These are phyloP conservation scores for Brachionus sp. DNA, from an alignment of 1,140 invertebrate genomes.

Conservation along the genomic window DNA sequence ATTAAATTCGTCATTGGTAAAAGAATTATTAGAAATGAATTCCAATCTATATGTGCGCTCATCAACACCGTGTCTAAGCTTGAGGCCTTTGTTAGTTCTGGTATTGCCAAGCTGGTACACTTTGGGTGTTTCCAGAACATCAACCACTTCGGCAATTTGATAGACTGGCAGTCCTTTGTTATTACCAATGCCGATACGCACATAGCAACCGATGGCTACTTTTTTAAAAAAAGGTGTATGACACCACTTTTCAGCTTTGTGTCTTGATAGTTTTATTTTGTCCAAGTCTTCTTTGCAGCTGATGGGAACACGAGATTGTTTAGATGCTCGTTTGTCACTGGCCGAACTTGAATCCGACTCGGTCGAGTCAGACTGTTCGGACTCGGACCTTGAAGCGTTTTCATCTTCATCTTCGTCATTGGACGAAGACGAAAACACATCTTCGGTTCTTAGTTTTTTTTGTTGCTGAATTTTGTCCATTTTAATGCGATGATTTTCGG, in stretches of 20 bases:
- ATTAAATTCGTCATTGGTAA: conserved; percentile 83
- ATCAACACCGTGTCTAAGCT: conserved; percentile 76
- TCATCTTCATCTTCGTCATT: conserved; percentile 45
- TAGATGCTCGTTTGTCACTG: conserved; percentile 37
- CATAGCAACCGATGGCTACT: conserved; percentile 86
- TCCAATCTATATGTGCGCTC: conserved; percentile 89
- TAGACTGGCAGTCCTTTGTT: conserved; percentile 80
- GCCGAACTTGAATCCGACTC: conserved; percentile 40
- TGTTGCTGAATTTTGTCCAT: conserved; percentile 30
- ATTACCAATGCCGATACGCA: conserved; percentile 89
- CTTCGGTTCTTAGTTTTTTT: conserved; percentile 40
- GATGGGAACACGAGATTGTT: conserved; percentile 61
- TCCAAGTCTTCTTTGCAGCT: conserved; percentile 76
- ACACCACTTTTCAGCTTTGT: conserved; percentile 87
- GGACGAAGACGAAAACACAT: conserved; percentile 44
- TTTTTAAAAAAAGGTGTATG: conserved; percentile 90
- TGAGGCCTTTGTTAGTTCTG: conserved; percentile 81
- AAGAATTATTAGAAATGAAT: conserved; percentile 95
- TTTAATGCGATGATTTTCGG: neutral
- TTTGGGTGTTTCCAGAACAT: conserved; percentile 90
- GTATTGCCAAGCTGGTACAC: conserved; percentile 81
- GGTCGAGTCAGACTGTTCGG: conserved; percentile 18
- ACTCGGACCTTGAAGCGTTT: conserved; percentile 62
- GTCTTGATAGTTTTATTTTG: conserved; percentile 79
- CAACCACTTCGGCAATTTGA: conserved; percentile 83